phyloP scores from a whole-genome alignment of 2,888 invertebrate genomes.

The Magallana nippona region DNA sequence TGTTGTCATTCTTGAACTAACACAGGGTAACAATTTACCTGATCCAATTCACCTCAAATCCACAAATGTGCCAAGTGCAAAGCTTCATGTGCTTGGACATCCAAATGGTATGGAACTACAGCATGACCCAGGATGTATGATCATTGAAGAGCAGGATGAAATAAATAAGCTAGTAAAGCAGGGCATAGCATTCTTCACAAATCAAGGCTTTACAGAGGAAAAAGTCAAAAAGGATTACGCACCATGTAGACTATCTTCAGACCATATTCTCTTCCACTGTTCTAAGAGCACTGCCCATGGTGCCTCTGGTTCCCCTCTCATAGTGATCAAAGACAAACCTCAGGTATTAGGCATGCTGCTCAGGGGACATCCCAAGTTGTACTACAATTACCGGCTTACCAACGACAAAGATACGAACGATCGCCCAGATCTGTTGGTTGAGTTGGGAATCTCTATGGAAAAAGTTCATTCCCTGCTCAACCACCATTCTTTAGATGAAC shows the following conservation, averaged over 20 bases:
- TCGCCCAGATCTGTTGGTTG: neutral
- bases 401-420: neutral
- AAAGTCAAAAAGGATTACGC: neutral
- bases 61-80: neutral
- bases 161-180: neutral
- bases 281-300: slow-evolving; percentile 34
- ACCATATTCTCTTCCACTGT: slow-evolving; percentile 22
- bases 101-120: neutral
- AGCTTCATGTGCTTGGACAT: slow-evolving; percentile 21
- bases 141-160: neutral
- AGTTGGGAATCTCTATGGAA: slow-evolving; percentile 34
- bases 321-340: neutral
- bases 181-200: neutral
- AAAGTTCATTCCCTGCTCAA: neutral
- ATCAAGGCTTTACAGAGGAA: neutral
- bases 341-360: slow-evolving; percentile 31
- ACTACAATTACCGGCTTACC: neutral
- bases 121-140: slow-evolving; percentile 4
- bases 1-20: slow-evolving; percentile 19
- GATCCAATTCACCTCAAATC: neutral
- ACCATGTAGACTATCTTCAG: neutral
- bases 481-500: neutral
- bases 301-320: slow-evolving; percentile 34
- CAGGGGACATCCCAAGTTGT: slow-evolving; percentile 3
- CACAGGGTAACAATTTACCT: neutral